Evolutionary conservation across 2,888 invertebrate species (phyloP).

Genomic region (Macrosoma leucophasiata): DNA sequence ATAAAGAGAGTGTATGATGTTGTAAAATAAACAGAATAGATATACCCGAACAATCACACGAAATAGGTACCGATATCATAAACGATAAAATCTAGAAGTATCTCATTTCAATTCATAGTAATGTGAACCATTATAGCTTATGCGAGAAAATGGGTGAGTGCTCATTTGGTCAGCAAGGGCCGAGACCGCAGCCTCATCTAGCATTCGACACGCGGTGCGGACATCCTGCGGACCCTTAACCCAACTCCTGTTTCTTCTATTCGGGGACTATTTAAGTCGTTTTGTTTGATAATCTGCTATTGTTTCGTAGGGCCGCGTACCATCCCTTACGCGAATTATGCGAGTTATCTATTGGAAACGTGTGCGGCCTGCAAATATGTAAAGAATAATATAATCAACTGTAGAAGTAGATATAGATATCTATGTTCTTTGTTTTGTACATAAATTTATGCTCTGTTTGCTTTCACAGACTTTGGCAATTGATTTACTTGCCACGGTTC

Average conservation of each 20-base stretch:
- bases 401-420: too few species aligned
- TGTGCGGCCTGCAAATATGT: constrained; percentile 61
- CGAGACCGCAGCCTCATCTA: constrained; percentile 46
- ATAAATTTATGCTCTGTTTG: too few species aligned
- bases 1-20: too few species aligned
- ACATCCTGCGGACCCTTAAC: constrained; percentile 65
- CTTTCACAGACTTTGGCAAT: constrained; percentile 7
- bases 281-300: constrained; percentile 73
- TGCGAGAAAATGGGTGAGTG: constrained; percentile 31
- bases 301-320: constrained; percentile 61
- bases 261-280: constrained; percentile 69
- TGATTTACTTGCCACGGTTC: constrained; percentile 23
- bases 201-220: constrained; percentile 65
- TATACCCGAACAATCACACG: too few species aligned
- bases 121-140: too few species aligned
- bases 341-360: constrained; percentile 67
- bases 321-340: constrained; percentile 68
- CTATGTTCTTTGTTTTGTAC: too few species aligned
- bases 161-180: constrained; percentile 22
- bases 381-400: constrained; percentile 63
- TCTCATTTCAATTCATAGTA: too few species aligned
- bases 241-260: constrained; percentile 65
- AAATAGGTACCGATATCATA: too few species aligned
- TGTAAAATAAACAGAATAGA: too few species aligned
- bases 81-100: too few species aligned